Conservation (phyloP, 2,888 invertebrate species). For the Xanthorhoe designata region DNA sequence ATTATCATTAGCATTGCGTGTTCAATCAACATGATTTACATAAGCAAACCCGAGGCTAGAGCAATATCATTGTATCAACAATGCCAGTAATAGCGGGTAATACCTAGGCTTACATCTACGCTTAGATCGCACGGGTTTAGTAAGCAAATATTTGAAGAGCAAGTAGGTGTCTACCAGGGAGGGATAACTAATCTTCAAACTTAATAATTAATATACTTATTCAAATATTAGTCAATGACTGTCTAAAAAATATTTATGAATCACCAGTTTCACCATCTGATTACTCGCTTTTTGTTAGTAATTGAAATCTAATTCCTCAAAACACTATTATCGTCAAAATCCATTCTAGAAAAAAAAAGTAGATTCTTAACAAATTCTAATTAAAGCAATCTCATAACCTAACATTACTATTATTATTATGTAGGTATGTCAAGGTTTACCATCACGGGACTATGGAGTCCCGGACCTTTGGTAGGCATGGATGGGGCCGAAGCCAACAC, state of each 20-base stretch:
- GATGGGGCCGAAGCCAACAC: too few species aligned
- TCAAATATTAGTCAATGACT: background rate
- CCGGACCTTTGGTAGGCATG: too few species aligned
- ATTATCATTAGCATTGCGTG: conserved; percentile 10
- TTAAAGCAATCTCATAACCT: too few species aligned
- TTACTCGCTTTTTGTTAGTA: too few species aligned
- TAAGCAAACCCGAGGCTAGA: conserved; percentile 15
- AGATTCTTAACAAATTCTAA: too few species aligned
- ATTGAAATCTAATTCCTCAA: too few species aligned
- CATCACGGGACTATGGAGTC: too few species aligned
- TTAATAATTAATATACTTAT: background rate
- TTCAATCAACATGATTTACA: conserved; percentile 19
- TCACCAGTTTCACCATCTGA: background rate
- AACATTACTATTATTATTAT: too few species aligned
- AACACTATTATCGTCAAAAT: too few species aligned
- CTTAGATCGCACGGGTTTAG: conserved; percentile 5
- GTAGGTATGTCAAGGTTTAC: too few species aligned
- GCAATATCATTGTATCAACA: conserved; percentile 25
- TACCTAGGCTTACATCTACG: conserved; percentile 12
- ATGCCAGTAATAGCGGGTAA: conserved; percentile 9
- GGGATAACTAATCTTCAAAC: background rate
- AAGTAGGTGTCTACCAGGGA: background rate
- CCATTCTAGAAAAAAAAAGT: too few species aligned
- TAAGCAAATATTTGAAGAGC: conserved; percentile 8
- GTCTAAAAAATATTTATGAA: background rate